Evolutionary conservation across 2,113 vertebrate genomes (phyloP), one percentile per base, ranked within the genome.

Genomic region (Lutjanus erythropterus): DNA sequence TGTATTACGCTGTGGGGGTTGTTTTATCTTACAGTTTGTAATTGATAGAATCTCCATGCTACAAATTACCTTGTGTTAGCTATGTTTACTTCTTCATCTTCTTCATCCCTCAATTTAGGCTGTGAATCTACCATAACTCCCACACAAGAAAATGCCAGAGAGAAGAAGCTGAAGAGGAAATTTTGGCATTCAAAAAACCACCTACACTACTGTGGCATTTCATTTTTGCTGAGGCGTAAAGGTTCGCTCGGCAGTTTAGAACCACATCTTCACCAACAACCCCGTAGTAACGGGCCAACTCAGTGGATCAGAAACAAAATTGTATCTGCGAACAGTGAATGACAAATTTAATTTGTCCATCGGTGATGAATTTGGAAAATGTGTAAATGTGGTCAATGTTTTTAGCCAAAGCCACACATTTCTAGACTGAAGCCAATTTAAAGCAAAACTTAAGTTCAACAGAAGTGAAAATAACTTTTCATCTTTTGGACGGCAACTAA

Each of bases 31-130:
- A 33, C 25, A 50, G 53, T 41, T 11, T 29, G 11, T 70, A 60
- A 67, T 50, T 64, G n/a, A 44, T 46, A 53, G 9, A 42, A 65
- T 29, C 25, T n/a, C 27, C 60, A 62, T 50, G 74, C n/a, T 59
- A 58, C 14, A 81, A 68, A 69, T 73, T 3, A 64, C 31, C 10
- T 23, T 67, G 10, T 31, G 71, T 25, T n/a, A 46, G 11, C 66
- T 15, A 46, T 46, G 29, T 80, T 55, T 25, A 21, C 7, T 21
- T 39, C 21, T 21, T 61, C n/a, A n/a, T n/a, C 11, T 44, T 65
- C 23, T 31, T 44, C 35, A n/a, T 64, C 41, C 15, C 5, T 62
- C 47, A 47, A 19, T 47, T 62, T 60, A 44, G 0, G 5, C 6
- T 25, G 7, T n/a, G 11, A 23, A 21, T 33, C 7, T 29, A 23